Conservation (phyloP, 1,140 invertebrate species). For the Episyrphus balteatus region DNA sequence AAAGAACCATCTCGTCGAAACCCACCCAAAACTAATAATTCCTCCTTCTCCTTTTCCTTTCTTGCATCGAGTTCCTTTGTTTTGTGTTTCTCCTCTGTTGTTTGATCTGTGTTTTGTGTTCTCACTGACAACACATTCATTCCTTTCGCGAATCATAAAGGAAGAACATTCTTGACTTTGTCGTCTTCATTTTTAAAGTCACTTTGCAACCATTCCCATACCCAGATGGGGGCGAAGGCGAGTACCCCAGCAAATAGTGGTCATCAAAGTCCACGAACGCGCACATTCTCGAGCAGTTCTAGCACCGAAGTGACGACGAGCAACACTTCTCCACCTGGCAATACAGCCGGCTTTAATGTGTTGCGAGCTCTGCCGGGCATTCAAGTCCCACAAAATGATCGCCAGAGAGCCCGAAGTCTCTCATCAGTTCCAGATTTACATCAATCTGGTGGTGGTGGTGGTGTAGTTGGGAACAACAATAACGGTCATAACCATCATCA, state of each 20-base stretch:
- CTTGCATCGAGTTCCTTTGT: too few relatives aligned
- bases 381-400: conserved; percentile 53
- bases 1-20: too few relatives aligned
- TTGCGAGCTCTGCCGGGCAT: conserved; percentile 60
- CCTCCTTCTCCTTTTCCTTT: too few relatives aligned
- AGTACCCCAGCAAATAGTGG: conserved; percentile 64
- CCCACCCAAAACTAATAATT: too few relatives aligned
- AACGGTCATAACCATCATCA: conserved; percentile 17
- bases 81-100: too few relatives aligned
- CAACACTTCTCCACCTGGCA: conserved; percentile 2
- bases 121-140: too few relatives aligned
- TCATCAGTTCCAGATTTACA: conserved; percentile 72
- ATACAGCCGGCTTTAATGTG: conserved; percentile 50
- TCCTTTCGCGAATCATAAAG: too few relatives aligned
- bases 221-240: conserved; percentile 66
- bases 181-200: too few relatives aligned
- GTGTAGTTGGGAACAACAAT: neutral
- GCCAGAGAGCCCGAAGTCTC: conserved; percentile 68
- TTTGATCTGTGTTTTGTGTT: too few relatives aligned
- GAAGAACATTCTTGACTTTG: too few relatives aligned
- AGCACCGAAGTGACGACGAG: conserved; percentile 52
- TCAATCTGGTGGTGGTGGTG: conserved; percentile 22
- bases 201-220: too few relatives aligned
- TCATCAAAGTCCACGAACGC: conserved; percentile 53
- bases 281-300: conserved; percentile 66